Evolutionary conservation across 2,113 vertebrate genomes (phyloP), one percentile per base, ranked within the genome.

Genomic region (Notechis scutatus): DNA sequence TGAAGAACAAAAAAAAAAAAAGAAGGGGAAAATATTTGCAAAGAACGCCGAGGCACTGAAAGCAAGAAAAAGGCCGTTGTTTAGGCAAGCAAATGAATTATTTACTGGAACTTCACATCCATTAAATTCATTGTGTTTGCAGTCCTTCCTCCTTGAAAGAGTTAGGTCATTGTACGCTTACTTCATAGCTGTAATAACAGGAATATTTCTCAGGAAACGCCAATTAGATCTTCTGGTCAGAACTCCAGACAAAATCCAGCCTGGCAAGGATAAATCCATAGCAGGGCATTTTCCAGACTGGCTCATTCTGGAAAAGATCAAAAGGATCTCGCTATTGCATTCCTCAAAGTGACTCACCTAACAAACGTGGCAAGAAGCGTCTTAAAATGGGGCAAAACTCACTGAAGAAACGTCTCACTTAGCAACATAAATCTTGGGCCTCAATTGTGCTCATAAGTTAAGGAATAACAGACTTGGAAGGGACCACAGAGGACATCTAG

Each of bases 41-140:
- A 42, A 94, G 95, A 96, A 90, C n/a, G 93, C 94, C 94, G 95
- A 96, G 89, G 93, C 91, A 87, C 57, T 47, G 93, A 89, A 96
- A 94, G 81, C 88, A 93, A 61, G 42, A 96, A 42, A 92, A 92
- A 85, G 93, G 93, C 88, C 74, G 93, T 95, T 95, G 87, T 96
- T 96, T 92, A 94, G 88, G 5, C 74, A 52, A 45, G 94, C 93
- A 93, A 93, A 95, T 1, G 61, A 95, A 95, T 96, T 95, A 94
- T 88, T 94, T 92, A 92, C 88, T 39, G 94, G 94, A 91, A 94
- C 93, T 91, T 89, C 92, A 94, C 94, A 94, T 90, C 95, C 95
- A 94, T 95, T 96, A 95, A 94, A 95, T 93, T 39, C 94, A 81
- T 93, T 56, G 85, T 15, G 59, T 5, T 59, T n/a, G 85, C 47